Evolutionary conservation across 2,113 vertebrate species (phyloP).

Genomic region (Hemichromis elongatus): DNA sequence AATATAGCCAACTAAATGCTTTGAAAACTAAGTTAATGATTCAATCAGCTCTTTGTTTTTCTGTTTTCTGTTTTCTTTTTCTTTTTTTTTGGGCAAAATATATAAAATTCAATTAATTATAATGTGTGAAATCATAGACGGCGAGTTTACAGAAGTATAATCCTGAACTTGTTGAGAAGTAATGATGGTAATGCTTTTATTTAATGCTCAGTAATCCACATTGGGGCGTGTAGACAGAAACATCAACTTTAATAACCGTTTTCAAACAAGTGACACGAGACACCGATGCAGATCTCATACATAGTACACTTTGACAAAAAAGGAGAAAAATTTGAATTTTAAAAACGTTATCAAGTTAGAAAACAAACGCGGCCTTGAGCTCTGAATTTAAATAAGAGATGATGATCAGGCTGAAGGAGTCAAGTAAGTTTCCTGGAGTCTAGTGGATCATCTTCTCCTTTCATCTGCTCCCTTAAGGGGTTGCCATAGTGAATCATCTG

Average conservation of each 20-base stretch:
- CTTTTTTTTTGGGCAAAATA: not conserved
- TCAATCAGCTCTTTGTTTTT: not conserved
- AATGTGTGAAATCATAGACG: not conserved
- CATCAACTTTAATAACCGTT: not conserved
- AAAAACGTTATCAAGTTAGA: accelerated
- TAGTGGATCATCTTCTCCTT: not conserved
- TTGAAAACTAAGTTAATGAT: not conserved
- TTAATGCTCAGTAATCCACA: not conserved
- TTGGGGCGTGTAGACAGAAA: not conserved
- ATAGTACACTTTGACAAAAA: not conserved
- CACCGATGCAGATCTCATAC: not conserved
- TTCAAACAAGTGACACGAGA: not conserved
- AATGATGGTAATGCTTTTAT: not conserved
- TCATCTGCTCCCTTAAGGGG: not conserved
- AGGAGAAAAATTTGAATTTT: not conserved
- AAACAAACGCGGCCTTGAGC: not conserved
- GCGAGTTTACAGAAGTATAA: not conserved
- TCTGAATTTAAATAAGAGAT: not conserved
- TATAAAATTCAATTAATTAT: not conserved
- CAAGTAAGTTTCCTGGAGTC: not conserved
- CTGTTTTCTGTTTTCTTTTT: not conserved
- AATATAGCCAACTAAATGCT: not conserved
- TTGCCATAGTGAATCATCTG: not conserved
- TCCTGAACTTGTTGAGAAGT: not conserved
- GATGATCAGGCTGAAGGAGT: not conserved